A percentile compares a stretch with the other conserved stretches of the same genome.
Evolutionary conservation across 2,113 vertebrate genomes (phyloP).

Genomic region (Spheniscus mendiculus): DNA sequence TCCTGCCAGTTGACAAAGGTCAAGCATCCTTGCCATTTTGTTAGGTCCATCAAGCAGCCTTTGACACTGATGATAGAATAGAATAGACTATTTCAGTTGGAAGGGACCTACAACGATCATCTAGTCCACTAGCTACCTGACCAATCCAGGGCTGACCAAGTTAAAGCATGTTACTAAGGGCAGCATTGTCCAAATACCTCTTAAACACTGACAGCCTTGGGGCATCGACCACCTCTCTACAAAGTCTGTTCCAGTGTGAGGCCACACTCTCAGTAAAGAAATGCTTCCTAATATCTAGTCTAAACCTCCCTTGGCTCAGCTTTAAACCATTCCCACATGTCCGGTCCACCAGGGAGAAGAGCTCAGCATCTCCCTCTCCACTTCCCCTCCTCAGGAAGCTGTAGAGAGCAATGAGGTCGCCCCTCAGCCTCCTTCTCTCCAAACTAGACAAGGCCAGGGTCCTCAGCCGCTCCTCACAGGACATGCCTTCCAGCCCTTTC

Average conservation of each 20-base stretch:
- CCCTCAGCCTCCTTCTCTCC: no score
- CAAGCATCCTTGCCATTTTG: neutral
- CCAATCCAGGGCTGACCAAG: no score
- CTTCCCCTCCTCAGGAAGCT: no score
- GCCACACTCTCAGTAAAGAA: neutral
- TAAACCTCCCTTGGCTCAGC: neutral
- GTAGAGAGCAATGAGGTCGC: no score
- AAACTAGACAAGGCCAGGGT: no score
- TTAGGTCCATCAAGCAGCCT: neutral
- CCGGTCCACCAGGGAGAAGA: neutral
- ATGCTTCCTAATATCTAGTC: neutral
- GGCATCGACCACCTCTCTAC: neutral
- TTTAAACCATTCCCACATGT: neutral
- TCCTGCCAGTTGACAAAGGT: neutral
- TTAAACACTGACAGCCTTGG: neutral
- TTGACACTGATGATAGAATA: neutral
- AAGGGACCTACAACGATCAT: neutral
- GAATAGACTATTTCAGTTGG: neutral
- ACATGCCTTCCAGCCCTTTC: no score
- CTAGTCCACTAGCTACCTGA: no score
- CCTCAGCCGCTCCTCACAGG: no score
- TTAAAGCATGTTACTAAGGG: no score
- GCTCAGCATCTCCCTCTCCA: no score
- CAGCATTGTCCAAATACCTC: neutral
- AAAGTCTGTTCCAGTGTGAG: neutral